These are phyloP conservation scores for Prolemur simus DNA, from an alignment of 2,113 vertebrate genomes.

Conservation along the genomic window DNA sequence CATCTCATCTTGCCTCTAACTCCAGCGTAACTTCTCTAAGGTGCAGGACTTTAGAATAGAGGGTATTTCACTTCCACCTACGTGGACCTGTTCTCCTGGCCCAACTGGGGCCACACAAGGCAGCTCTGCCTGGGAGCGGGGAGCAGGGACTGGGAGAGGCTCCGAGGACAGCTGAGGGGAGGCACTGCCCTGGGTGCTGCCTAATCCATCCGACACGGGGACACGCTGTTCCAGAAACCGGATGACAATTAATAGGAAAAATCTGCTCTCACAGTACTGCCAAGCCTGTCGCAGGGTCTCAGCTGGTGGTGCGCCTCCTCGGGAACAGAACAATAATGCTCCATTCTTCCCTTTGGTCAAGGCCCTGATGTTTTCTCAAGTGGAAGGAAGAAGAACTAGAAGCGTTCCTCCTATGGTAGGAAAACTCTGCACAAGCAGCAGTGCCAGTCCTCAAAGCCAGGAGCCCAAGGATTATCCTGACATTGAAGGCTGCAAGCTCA, in stretches of 20 bases:
- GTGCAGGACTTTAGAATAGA: background rate
- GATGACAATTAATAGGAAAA: slow-evolving; percentile 82
- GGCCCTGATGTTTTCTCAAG: background rate
- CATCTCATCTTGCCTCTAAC: background rate
- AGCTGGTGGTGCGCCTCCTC: slow-evolving; percentile 68
- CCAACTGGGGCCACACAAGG: background rate
- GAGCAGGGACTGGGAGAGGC: background rate
- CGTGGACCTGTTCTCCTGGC: background rate
- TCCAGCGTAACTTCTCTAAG: background rate
- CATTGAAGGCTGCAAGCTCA: background rate
- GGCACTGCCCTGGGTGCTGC: slow-evolving; percentile 56
- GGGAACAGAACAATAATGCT: background rate
- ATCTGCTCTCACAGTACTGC: slow-evolving; percentile 76
- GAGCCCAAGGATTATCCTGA: background rate
- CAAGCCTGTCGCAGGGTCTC: slow-evolving; percentile 76
- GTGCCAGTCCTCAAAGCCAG: background rate
- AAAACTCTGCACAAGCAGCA: background rate
- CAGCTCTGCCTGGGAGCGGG: background rate
- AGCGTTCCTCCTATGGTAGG: background rate
- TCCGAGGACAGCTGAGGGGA: slow-evolving; percentile 48
- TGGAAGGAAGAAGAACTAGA: background rate
- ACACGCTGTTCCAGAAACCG: slow-evolving; percentile 75
- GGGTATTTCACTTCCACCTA: background rate
- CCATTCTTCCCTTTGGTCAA: background rate
- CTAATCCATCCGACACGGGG: slow-evolving; percentile 62